phyloP scores from a whole-genome alignment of 1,140 invertebrate genomes.

The Luehdorfia chinensis region DNA sequence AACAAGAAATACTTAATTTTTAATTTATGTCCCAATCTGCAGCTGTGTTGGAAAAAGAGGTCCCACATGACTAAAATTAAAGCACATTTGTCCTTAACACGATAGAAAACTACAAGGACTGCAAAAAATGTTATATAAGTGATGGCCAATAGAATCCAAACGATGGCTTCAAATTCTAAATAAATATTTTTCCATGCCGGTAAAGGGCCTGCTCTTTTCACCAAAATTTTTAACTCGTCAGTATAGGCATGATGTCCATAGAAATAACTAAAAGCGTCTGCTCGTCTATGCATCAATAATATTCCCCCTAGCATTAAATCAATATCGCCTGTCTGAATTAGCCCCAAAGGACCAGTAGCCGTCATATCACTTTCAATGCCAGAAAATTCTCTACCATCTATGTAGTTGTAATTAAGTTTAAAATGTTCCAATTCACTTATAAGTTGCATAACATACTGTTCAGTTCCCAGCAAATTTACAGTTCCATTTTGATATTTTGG shows the following conservation, averaged over 20 bases:
- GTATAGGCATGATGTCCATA: conserved; percentile 29
- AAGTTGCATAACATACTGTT: conserved; percentile 38
- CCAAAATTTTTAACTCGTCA: conserved; percentile 39
- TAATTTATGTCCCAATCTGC: conserved; percentile 7
- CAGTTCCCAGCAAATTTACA: conserved; percentile 24
- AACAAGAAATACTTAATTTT: conserved; percentile 18
- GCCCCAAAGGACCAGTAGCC: conserved; percentile 28
- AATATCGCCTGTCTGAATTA: conserved; percentile 30
- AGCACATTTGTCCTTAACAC: conserved; percentile 28
- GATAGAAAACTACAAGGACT: conserved; percentile 27
- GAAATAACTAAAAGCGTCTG: conserved; percentile 34
- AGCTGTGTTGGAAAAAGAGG: conserved; percentile 30
- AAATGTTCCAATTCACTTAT: conserved; percentile 41
- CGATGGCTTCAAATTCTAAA: conserved; percentile 36
- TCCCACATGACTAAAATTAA: conserved; percentile 36
- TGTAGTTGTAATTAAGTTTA: conserved; percentile 29
- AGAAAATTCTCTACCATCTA: conserved; percentile 33
- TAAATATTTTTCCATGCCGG: conserved; percentile 37
- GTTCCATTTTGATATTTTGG: conserved; percentile 4
- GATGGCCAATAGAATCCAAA: conserved; percentile 41
- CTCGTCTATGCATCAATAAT: conserved; percentile 32
- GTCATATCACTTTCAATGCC: conserved; percentile 28
- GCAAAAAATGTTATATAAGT: conserved; percentile 30
- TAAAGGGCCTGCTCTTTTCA: conserved; percentile 34
- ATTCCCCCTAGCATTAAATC: conserved; percentile 46